Conservation (phyloP, 2,888 invertebrate genomes). For the Heliconius erato region DNA sequence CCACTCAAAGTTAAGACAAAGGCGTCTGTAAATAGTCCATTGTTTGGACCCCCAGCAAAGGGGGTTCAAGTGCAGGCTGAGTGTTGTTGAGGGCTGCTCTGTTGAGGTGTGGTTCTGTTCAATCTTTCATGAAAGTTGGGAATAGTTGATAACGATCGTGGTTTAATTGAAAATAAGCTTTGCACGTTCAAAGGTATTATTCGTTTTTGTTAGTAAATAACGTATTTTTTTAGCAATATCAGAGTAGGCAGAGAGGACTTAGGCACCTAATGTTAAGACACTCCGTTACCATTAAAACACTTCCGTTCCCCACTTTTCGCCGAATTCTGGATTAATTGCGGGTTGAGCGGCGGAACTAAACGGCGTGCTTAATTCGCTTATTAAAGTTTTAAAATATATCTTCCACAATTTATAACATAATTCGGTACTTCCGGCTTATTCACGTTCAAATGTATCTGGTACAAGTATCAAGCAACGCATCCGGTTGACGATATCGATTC, state of each 20-base stretch:
- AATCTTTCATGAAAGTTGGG: conserved; percentile 50
- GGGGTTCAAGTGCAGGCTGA: conserved; percentile 68
- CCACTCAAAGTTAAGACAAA: conserved; percentile 72
- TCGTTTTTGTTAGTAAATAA: neutral
- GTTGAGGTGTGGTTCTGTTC: conserved; percentile 50
- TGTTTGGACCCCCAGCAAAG: conserved; percentile 69
- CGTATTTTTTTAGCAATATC: too few relatives aligned
- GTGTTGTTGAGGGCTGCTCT: conserved; percentile 54
- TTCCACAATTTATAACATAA: neutral
- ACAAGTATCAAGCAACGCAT: neutral
- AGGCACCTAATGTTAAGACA: too few relatives aligned
- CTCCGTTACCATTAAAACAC: too few relatives aligned
- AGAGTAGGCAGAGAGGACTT: too few relatives aligned
- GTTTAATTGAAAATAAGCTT: conserved; percentile 25
- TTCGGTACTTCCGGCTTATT: neutral
- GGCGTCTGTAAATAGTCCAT: conserved; percentile 76
- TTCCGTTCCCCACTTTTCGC: too few relatives aligned
- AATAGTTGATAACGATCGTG: conserved; percentile 38
- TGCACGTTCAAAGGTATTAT: too few relatives aligned
- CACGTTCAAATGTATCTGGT: neutral
- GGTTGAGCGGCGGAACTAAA: too few relatives aligned
- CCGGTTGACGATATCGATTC: conserved; percentile 4
- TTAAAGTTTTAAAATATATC: neutral
- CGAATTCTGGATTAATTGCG: too few relatives aligned
- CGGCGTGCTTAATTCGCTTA: neutral